Base-by-base conservation (phyloP, 2,888 invertebrate species). In the Drosophila meridiana region DNA sequence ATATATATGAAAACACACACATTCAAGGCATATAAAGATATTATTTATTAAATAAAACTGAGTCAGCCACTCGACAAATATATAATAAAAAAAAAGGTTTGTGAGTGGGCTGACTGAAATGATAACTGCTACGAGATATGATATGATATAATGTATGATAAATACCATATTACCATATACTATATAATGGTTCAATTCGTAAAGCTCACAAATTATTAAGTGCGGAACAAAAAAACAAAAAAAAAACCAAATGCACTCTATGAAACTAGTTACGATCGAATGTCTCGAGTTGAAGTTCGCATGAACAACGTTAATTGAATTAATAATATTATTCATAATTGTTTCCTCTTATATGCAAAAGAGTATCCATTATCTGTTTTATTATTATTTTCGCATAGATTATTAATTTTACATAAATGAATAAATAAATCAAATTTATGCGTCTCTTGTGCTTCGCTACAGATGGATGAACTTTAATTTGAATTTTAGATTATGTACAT, bases 41-140 rank as follows among this genome's bases (percentile, higher is more conserved):
- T 85, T 80, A 71, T 75, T 85, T 76, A 87, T 82, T 80, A 76
- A 73, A 76, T 85, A 78, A 38, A 70, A 87, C 57, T 84, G 83
- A 87, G 83, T 87, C 85, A 84, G 73, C 58, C 58, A 65, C 45
- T 78, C 52, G 59, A 57, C 30, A 48, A 30, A 48, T 30, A 48
- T 11, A 55, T 47, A 26, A 20, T 20, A 42, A n/a, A 40, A 61
- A 55, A 60, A 70, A 71, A 66, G 67, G 72, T 43, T 61, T 55
- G 58, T 57, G 63, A 63, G 67, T 61, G 28, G 55, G 52, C 40
- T 62, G 48, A 26, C 42, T 13, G 47, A 32, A 36, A 36, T 42
- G 63, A 76, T 77, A 76, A 68, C 36, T 64, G 34, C 40, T 43
- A 4, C n/a, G n/a, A 43, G 59, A 76, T 73, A 67, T 53, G 55